Evolutionary conservation across 2,113 vertebrate genomes (phyloP).

Genomic region (Phainopepla nitens): DNA sequence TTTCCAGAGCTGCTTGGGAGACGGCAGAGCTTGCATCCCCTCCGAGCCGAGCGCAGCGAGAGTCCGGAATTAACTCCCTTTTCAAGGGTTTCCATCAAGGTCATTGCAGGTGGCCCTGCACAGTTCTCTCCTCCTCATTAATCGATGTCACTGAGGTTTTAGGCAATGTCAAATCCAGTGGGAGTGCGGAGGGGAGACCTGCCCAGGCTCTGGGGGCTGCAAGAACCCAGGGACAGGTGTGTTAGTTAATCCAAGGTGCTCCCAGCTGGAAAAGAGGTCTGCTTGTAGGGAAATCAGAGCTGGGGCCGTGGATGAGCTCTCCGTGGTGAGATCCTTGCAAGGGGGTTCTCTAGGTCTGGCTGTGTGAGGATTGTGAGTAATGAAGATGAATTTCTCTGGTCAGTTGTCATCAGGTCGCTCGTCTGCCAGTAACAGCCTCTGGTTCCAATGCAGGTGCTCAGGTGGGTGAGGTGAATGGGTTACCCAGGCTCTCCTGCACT

Average conservation of each 20-base stretch:
- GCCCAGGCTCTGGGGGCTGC: not conserved
- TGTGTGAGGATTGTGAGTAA: not conserved
- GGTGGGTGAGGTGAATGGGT: not conserved
- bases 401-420: not conserved
- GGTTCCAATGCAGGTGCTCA: not conserved
- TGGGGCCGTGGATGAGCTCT: not conserved
- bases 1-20: not conserved
- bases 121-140: not conserved
- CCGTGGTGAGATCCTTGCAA: not conserved
- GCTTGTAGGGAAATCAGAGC: accelerated
- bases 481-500: not conserved
- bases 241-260: not conserved
- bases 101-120: not conserved
- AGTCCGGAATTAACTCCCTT: not conserved
- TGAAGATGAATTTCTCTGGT: not conserved
- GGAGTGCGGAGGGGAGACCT: not conserved
- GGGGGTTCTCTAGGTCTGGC: not conserved
- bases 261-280: not conserved
- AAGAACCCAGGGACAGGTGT: accelerated
- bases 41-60: accelerated
- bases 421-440: not conserved
- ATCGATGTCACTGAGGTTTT: not conserved
- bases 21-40: not conserved
- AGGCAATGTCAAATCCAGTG: not conserved
- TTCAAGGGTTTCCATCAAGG: conserved; percentile 24